Evolutionary conservation across 2,113 vertebrate species (phyloP).

Genomic region (Corythaixoides concolor): DNA sequence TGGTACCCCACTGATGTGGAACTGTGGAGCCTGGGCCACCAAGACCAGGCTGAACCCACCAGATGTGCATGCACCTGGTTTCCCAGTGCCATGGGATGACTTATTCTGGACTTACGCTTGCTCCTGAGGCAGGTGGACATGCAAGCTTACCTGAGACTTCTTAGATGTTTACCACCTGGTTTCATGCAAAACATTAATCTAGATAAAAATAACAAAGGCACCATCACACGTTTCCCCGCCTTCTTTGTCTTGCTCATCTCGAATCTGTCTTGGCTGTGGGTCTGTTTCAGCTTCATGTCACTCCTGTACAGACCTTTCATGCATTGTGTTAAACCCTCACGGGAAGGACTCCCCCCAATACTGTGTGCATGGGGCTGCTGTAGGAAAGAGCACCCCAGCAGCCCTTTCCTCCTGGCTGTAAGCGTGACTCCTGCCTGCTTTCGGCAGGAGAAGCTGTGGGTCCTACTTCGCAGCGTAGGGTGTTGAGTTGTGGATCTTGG

Average conservation of each 20-base stretch:
- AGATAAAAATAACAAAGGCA: not conserved
- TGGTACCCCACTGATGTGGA: fast-evolving
- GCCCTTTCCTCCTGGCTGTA: not conserved
- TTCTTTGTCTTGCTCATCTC: not conserved
- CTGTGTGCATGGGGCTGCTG: not conserved
- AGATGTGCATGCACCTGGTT: not conserved
- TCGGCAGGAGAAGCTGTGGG: not conserved
- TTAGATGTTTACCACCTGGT: not conserved
- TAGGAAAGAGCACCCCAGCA: not conserved
- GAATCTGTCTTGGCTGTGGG: not conserved
- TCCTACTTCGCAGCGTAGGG: not conserved
- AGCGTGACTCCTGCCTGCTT: not conserved
- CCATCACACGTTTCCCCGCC: not conserved
- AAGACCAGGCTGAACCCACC: not conserved
- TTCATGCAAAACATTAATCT: not conserved
- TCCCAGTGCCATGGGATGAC: not conserved
- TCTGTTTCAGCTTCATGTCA: not conserved
- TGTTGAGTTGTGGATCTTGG: not conserved
- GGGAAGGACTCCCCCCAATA: not conserved
- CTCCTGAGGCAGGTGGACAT: not conserved
- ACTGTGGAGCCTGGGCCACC: not conserved
- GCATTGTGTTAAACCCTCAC: fast-evolving
- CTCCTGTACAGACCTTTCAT: not conserved
- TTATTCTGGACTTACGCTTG: not conserved
- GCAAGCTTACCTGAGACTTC: not conserved